phyloP scores from a whole-genome alignment of 2,797 vertebrate species.

The Adrianichthys oophorus region DNA sequence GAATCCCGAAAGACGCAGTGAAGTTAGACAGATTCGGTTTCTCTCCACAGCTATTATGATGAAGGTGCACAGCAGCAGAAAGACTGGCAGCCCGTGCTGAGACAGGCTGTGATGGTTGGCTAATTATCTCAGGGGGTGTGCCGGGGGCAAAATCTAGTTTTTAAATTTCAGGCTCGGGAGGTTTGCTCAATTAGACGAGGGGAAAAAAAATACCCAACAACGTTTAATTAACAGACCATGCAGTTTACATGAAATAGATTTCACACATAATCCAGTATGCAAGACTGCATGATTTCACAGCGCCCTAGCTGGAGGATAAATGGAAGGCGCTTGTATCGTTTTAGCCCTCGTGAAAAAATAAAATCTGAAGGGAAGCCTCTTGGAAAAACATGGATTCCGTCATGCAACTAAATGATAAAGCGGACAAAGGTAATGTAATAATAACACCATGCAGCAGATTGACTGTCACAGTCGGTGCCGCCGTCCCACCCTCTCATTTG shows the following conservation, averaged over 20 bases:
- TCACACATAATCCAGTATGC: conserved; percentile 74
- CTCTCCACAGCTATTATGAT: conserved; percentile 39
- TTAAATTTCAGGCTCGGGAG: conserved; percentile 75
- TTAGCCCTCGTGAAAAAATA: conserved; percentile 73
- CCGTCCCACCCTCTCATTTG: conserved; percentile 65
- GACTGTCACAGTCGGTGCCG: conserved; percentile 55
- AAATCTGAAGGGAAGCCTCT: conserved; percentile 20
- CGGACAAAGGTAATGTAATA: conserved; percentile 38
- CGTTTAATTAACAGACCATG: conserved; percentile 77
- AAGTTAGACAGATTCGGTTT: conserved; percentile 47
- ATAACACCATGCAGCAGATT: conserved; percentile 49
- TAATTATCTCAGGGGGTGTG: conserved; percentile 74
- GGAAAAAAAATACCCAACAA: conserved; percentile 50
- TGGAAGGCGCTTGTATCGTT: conserved; percentile 59
- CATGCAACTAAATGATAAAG: conserved; percentile 18
- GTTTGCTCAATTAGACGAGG: conserved; percentile 70
- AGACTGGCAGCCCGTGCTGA: conserved; percentile 41
- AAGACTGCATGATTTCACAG: conserved; percentile 61
- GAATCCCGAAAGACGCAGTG: conserved; percentile 22
- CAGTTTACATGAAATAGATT: conserved; percentile 74
- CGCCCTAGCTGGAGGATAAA: conserved; percentile 38
- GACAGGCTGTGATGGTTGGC: conserved; percentile 64
- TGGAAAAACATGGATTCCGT: background rate
- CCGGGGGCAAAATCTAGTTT: conserved; percentile 79
- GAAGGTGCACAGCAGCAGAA: conserved; percentile 40